Conservation (phyloP, 2,888 invertebrate species). For the Hydropsyche betteni region DNA sequence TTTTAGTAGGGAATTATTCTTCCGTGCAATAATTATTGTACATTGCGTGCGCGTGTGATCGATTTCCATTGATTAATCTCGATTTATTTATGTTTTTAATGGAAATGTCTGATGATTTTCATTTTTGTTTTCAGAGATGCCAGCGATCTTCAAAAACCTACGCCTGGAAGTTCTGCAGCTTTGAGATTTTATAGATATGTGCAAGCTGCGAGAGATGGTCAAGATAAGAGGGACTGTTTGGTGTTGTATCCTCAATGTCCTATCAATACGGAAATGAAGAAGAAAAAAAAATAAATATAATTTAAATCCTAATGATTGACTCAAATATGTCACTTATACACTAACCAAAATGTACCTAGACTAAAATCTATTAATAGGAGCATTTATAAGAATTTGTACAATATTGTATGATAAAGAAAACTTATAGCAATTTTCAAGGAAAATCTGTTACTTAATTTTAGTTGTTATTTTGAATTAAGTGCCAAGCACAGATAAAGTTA, state of each 20-base stretch:
- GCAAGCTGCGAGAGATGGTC: conserved; percentile 83
- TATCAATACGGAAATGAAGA: conserved; percentile 69
- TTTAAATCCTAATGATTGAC: too few relatives aligned
- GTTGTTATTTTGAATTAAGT: conserved; percentile 1
- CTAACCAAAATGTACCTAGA: too few relatives aligned
- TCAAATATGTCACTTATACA: too few relatives aligned
- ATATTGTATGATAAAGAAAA: too few relatives aligned
- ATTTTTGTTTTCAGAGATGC: conserved; percentile 72
- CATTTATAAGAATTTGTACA: too few relatives aligned
- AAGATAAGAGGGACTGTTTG: conserved; percentile 80
- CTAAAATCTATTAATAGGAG: too few relatives aligned
- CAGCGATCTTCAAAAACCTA: conserved; percentile 75
- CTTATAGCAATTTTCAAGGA: too few relatives aligned
- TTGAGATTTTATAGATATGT: conserved; percentile 80
- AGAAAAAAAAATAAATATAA: background rate
- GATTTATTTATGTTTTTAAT: background rate
- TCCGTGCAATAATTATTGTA: too few relatives aligned
- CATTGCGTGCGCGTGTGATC: too few relatives aligned
- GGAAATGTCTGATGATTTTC: background rate
- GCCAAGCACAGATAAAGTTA: conserved; percentile 28
- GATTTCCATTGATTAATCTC: too few relatives aligned
- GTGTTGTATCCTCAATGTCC: conserved; percentile 74
- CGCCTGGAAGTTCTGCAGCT: conserved; percentile 74
- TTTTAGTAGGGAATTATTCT: too few relatives aligned
- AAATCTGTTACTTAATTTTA: too few relatives aligned